Evolutionary conservation across 2,888 invertebrate genomes (phyloP).

Genomic region (Rhagium mordax): DNA sequence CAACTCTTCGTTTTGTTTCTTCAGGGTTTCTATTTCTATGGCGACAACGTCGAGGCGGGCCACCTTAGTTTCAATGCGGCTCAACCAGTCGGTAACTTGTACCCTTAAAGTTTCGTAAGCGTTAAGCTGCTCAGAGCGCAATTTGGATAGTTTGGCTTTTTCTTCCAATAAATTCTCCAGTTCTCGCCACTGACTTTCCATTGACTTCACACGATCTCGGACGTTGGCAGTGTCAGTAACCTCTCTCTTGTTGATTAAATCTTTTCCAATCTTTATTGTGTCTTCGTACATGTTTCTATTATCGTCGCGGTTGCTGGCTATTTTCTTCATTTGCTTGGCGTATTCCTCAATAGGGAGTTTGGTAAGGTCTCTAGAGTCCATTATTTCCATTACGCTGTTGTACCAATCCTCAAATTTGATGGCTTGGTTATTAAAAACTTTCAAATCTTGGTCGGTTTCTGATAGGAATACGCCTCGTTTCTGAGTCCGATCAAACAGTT

Average conservation of each 20-base stretch:
- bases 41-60: conserved; percentile 87
- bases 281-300: conserved; percentile 82
- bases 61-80: conserved; percentile 83
- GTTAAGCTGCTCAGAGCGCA: conserved; percentile 87
- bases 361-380: conserved; percentile 82
- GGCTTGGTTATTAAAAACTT: conserved; percentile 79
- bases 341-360: conserved; percentile 79
- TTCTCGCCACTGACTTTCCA: conserved; percentile 93
- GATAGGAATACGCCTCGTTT: conserved; percentile 88
- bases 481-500: conserved; percentile 84
- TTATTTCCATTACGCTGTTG: conserved; percentile 79
- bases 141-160: conserved; percentile 86
- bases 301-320: conserved; percentile 66
- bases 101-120: conserved; percentile 89
- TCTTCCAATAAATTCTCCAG: conserved; percentile 87
- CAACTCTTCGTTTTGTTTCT: conserved; percentile 87
- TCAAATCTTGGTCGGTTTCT: conserved; percentile 81
- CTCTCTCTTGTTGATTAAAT: conserved; percentile 86
- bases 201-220: conserved; percentile 86
- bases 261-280: conserved; percentile 85
- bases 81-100: conserved; percentile 89
- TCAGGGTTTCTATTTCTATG: conserved; percentile 88
- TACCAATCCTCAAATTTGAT: conserved; percentile 82
- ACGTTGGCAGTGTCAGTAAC: conserved; percentile 89
- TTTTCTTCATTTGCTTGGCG: conserved; percentile 73